Evolutionary conservation across 2,113 vertebrate species (phyloP), one percentile per base, ranked within the genome.

Genomic region (Crypturellus undulatus): DNA sequence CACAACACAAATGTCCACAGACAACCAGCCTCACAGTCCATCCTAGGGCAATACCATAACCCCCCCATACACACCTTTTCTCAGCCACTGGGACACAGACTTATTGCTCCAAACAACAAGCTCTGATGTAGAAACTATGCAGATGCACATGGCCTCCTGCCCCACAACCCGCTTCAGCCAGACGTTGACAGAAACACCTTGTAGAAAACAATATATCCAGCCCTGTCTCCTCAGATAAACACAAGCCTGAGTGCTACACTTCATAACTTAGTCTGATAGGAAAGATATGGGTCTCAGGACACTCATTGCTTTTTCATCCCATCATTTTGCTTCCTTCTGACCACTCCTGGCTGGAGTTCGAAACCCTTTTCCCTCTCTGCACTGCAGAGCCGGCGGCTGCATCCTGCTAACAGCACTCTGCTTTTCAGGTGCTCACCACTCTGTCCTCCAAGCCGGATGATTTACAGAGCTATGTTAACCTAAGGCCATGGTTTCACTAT

Each of bases 71-170:
- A 26, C 52, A 56, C 54, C 54, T 56, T 28, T 56, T 30, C 28
- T 56, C 28, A 56, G 28, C 54, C 54, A 58, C 30, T 30, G 54
- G 28, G 54, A 56, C 26, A 9, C 54, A 58, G 54, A 58, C 5
- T 12, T 82, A 68, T 84, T 1, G 2, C 6, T 75, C 20, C 17
- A 34, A 0, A 0, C 30, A 38, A 40, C 28, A 32, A 58, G 54
- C 5, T 5, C 28, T 32, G 28, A 58, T 10, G 52, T n/a, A 26
- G 58, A 62, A 63, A n/a, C 58, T 43, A 51, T 0, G 0, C 0
- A 1, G 47, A 22, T 14, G 45, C 38, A 56, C 17, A 25, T 11
- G 65, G 62, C 40, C 51, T 75, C 62, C n/a, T 26, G 6, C 10
- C 45, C 20, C 72, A 75, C 77, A 42, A 32, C 28, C 54, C 54